These are phyloP conservation scores for Parnassius orleans DNA, from an alignment of 2,888 invertebrate species.

Conservation along the genomic window DNA sequence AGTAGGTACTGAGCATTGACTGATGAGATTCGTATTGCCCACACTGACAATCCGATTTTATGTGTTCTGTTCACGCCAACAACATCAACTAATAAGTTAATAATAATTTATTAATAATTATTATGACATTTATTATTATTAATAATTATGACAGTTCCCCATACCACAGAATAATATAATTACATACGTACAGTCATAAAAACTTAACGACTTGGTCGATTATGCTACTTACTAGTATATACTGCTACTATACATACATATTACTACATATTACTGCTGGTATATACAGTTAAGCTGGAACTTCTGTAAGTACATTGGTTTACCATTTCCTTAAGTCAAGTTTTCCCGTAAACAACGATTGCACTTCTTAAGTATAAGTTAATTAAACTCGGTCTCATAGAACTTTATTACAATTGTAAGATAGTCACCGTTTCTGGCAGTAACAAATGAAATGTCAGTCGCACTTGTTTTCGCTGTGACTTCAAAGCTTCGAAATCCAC, in stretches of 20 bases:
- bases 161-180: too few species aligned
- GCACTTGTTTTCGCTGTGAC: conserved; percentile 34
- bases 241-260: too few species aligned
- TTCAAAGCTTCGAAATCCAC: conserved; percentile 33
- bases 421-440: conserved; percentile 5
- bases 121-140: too few species aligned
- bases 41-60: conserved; percentile 15
- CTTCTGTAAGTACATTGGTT: too few species aligned
- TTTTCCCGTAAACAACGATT: too few species aligned
- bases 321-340: too few species aligned
- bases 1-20: background rate
- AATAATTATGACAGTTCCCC: too few species aligned
- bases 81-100: conserved; percentile 20
- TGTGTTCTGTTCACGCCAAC: conserved; percentile 19
- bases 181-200: too few species aligned
- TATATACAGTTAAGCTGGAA: too few species aligned
- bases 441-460: conserved; percentile 19
- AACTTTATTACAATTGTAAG: background rate
- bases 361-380: background rate
- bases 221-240: too few species aligned
- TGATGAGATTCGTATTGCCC: conserved; percentile 16
- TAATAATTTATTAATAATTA: background rate
- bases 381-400: conserved; percentile 1
- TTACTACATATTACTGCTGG: too few species aligned
- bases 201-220: too few species aligned